Evolutionary conservation across 1,140 invertebrate species (phyloP), one percentile per base, ranked within the genome.

Genomic region (Caenorhabditis briggsae): DNA sequence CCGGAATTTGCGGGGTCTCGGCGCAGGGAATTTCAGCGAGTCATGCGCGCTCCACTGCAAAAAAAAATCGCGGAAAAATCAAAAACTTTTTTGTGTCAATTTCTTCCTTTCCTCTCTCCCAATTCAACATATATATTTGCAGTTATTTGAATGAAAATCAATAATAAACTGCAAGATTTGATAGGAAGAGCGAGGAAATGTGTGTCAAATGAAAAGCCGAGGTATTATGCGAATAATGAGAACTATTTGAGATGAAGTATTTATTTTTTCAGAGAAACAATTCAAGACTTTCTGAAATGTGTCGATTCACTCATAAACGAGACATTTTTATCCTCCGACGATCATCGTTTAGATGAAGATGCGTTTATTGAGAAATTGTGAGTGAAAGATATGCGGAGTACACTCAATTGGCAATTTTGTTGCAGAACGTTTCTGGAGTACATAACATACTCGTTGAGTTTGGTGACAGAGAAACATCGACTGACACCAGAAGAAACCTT

Each of bases 291-390:
- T 11, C 11, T 70, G 14, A 18, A 70, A 11, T 12, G 18, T 46
- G n/a, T 70, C 33, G 41, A 23, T 46, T n/a, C 16, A 33, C 11
- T 70, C 3, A 2, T 70, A 8, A 46, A 12, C 23, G 61, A 33
- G 20, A 70, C 14, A 33, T 9, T 20, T 70, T 70, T 46, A 11
- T n/a, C n/a, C 9, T 70, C 43, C 9, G 18, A 33, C 18, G 23
- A 46, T 46, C 11, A 70, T 14, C 12, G 46, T 1, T 48, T 70
- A n/a, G 65, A 70, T n/a, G 65, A 70, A 48, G 41, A 70, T 5
- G 43, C 48, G 33, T 70, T 70, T n/a, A 46, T 70, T 12, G 65
- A 46, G 46, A 70, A 70, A n/a, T n/a, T 70, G 65, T 70, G 14
- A 9, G 65, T 43, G 16, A 18, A 43, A 46, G 18, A 46, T 46